phyloP scores from a whole-genome alignment of 2,888 invertebrate species.

The Temnothorax ravouxi region DNA sequence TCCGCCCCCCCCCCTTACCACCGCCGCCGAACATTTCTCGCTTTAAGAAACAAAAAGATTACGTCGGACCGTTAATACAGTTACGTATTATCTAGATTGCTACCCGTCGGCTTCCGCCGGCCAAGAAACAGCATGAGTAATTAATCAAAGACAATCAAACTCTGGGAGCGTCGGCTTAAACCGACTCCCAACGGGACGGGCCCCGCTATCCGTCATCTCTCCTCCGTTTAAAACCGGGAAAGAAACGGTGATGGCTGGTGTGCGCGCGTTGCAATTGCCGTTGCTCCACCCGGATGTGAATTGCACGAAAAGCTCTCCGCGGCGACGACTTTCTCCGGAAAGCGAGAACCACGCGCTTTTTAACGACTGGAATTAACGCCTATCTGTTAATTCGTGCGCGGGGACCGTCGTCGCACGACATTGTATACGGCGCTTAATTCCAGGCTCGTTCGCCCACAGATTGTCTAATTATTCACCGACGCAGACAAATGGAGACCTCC shows the following conservation, averaged over 20 bases:
- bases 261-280: slow-evolving; percentile 34
- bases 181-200: slow-evolving; percentile 83
- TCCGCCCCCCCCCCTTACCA: neutral
- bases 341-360: slow-evolving; percentile 49
- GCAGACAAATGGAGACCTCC: slow-evolving; percentile 47
- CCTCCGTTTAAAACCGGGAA: slow-evolving; percentile 66
- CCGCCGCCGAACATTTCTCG: slow-evolving; percentile 50
- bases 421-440: slow-evolving; percentile 39
- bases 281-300: slow-evolving; percentile 66
- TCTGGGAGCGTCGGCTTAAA: slow-evolving; percentile 82
- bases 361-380: slow-evolving; percentile 44
- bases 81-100: slow-evolving; percentile 85
- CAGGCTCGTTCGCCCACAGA: slow-evolving; percentile 27
- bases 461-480: slow-evolving; percentile 61
- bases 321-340: slow-evolving; percentile 57
- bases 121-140: slow-evolving; percentile 82
- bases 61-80: slow-evolving; percentile 81
- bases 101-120: slow-evolving; percentile 79
- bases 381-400: slow-evolving; percentile 47
- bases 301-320: slow-evolving; percentile 65
- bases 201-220: slow-evolving; percentile 78
- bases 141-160: slow-evolving; percentile 86
- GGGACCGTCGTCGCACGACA: slow-evolving; percentile 30
- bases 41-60: slow-evolving; percentile 74
- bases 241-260: slow-evolving; percentile 41